Conservation (phyloP, 2,113 vertebrate species). For the Tauraco erythrolophus region DNA sequence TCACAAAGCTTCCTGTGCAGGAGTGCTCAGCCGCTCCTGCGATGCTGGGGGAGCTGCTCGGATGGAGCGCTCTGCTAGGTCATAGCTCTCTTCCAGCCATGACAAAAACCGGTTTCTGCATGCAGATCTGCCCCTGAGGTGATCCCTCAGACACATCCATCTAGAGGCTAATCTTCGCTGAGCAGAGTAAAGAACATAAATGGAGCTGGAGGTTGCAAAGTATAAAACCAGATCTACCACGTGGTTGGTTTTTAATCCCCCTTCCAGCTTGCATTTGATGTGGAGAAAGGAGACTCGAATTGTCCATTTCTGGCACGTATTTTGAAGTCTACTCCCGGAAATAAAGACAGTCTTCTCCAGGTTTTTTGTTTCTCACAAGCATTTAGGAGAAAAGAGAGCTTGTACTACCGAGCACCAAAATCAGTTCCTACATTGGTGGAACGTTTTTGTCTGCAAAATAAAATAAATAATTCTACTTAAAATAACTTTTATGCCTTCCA, state of each 20-base stretch:
- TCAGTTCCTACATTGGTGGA: conserved; percentile 65
- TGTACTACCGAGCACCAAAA: conserved; percentile 64
- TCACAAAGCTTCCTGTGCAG: conserved; percentile 70
- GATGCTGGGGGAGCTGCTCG: conserved; percentile 53
- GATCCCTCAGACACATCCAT: conserved; percentile 76
- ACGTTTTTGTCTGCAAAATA: conserved; percentile 34
- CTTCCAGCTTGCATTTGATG: conserved; percentile 75
- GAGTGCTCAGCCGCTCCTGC: conserved; percentile 63
- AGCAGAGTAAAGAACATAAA: conserved; percentile 73
- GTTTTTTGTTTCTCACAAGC: conserved; percentile 74
- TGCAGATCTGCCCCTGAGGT: conserved; percentile 70
- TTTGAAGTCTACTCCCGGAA: conserved; percentile 80
- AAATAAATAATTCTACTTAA: conserved; percentile 65
- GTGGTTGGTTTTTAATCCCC: conserved; percentile 82
- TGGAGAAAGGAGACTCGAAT: conserved; percentile 70
- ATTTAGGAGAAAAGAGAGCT: conserved; percentile 55
- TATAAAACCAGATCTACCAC: conserved; percentile 82
- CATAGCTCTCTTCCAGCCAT: conserved; percentile 72
- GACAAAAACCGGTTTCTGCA: conserved; percentile 63
- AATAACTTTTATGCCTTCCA: conserved; percentile 71
- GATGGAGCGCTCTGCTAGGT: conserved; percentile 56
- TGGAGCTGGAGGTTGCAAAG: conserved; percentile 79
- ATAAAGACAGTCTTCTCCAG: conserved; percentile 76
- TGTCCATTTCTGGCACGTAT: conserved; percentile 82
- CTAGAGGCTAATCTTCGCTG: conserved; percentile 76